Evolutionary conservation across 1,140 invertebrate species (phyloP).

Genomic region (Forficula auricularia): DNA sequence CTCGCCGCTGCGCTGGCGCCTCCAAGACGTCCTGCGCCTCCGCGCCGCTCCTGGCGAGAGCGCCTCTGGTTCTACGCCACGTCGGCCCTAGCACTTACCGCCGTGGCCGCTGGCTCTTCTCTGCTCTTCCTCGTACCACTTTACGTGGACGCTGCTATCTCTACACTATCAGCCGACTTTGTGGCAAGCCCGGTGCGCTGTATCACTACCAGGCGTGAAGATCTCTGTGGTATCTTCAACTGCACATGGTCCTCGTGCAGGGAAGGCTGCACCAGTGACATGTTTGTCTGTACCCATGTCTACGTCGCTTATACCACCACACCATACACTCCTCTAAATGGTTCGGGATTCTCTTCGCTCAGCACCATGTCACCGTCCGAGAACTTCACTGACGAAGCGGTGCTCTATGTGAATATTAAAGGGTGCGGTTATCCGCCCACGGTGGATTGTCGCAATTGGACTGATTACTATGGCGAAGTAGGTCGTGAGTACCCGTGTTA

Average conservation of each 20-base stretch:
- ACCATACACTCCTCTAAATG: slow-evolving; percentile 1
- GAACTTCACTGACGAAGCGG: slow-evolving; percentile 34
- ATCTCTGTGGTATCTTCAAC: slow-evolving; percentile 57
- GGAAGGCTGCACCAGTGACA: slow-evolving; percentile 73
- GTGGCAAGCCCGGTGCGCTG: slow-evolving; percentile 58
- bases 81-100: slow-evolving; percentile 53
- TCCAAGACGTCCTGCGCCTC: slow-evolving; percentile 30
- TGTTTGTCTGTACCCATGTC: slow-evolving; percentile 69
- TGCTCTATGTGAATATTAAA: slow-evolving; percentile 59
- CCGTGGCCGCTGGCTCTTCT: slow-evolving; percentile 62
- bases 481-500: slow-evolving; percentile 64
- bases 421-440: slow-evolving; percentile 77
- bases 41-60: slow-evolving; percentile 50
- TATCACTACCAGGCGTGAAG: slow-evolving; percentile 53
- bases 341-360: background rate
- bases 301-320: slow-evolving; percentile 55
- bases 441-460: slow-evolving; percentile 70
- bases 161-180: slow-evolving; percentile 68
- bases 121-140: slow-evolving; percentile 70
- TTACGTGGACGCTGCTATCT: slow-evolving; percentile 80
- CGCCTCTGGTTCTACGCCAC: slow-evolving; percentile 61
- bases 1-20: slow-evolving; percentile 42
- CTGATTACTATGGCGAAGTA: slow-evolving; percentile 49
- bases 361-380: background rate
- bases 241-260: slow-evolving; percentile 74